phyloP scores from a whole-genome alignment of 2,888 invertebrate species.

The Serripes groenlandicus region DNA sequence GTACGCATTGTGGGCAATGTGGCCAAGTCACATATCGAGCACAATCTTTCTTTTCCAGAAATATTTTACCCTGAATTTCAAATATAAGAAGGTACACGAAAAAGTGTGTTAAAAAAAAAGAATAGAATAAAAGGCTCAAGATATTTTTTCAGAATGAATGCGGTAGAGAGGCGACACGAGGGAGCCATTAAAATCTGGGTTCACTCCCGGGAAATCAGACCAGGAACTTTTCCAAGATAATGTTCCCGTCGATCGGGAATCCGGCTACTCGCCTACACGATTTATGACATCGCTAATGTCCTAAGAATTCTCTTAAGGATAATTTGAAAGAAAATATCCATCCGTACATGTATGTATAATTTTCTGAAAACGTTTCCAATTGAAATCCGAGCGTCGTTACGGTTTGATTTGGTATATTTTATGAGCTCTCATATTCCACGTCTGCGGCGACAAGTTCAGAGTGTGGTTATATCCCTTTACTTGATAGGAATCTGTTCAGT shows the following conservation, averaged over 20 bases:
- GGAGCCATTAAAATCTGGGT: slow-evolving; percentile 66
- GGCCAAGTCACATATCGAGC: too few relatives aligned
- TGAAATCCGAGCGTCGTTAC: neutral
- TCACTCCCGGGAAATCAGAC: slow-evolving; percentile 71
- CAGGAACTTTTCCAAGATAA: slow-evolving; percentile 64
- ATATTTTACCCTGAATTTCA: too few relatives aligned
- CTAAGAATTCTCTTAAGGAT: slow-evolving; percentile 12
- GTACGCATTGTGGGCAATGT: too few relatives aligned
- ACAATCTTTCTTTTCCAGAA: too few relatives aligned
- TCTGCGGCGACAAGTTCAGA: too few relatives aligned
- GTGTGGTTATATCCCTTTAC: neutral
- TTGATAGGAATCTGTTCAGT: neutral
- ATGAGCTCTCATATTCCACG: neutral
- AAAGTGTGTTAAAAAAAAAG: too few relatives aligned
- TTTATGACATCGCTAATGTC: slow-evolving; percentile 58
- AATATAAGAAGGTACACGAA: too few relatives aligned
- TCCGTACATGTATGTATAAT: neutral
- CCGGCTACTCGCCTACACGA: slow-evolving; percentile 28
- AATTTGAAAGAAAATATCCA: slow-evolving; percentile 22
- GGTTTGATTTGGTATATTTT: neutral
- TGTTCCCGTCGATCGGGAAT: slow-evolving; percentile 53
- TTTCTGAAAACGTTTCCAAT: neutral
- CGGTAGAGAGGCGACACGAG: slow-evolving; percentile 44
- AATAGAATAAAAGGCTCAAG: too few relatives aligned
- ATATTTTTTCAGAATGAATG: too few relatives aligned